Evolutionary conservation across 2,113 vertebrate genomes (phyloP).

Genomic region (Hyla sarda): DNA sequence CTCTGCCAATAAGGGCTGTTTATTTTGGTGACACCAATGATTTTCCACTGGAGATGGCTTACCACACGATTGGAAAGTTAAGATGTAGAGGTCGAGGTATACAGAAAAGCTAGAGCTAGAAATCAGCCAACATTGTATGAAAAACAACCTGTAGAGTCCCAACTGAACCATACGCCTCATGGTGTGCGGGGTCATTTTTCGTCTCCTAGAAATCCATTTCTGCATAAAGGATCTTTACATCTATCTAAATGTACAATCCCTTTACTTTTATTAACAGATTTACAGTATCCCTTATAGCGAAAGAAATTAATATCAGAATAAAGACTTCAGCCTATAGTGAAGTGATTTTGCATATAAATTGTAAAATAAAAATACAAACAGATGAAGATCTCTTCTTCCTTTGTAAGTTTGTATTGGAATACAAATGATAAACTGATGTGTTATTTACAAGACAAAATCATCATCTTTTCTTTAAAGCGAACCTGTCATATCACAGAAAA

Average conservation of each 20-base stretch:
- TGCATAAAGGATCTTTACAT: neutral
- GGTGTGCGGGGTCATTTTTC: no score
- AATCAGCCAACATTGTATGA: neutral
- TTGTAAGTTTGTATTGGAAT: neutral
- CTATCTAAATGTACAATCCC: neutral
- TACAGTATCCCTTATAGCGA: neutral
- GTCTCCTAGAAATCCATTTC: neutral
- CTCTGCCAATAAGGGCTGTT: slow-evolving; percentile 57
- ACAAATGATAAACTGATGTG: no score
- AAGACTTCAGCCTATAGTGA: neutral
- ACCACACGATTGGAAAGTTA: slow-evolving; percentile 61
- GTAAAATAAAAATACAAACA: neutral
- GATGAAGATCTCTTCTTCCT: neutral
- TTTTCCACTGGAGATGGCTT: slow-evolving; percentile 62
- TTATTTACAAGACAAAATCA: no score
- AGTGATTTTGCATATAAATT: neutral
- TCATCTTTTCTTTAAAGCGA: no score
- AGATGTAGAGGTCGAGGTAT: slow-evolving; percentile 57
- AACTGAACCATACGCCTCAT: no score
- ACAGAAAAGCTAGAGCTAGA: neutral
- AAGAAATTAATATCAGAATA: no score
- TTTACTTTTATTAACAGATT: neutral
- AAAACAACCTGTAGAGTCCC: no score
- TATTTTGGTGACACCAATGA: slow-evolving; percentile 60
- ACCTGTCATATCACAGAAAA: no score